These are phyloP conservation scores for Poecile montanus DNA, from an alignment of 2,797 vertebrate genomes.

Conservation along the genomic window DNA sequence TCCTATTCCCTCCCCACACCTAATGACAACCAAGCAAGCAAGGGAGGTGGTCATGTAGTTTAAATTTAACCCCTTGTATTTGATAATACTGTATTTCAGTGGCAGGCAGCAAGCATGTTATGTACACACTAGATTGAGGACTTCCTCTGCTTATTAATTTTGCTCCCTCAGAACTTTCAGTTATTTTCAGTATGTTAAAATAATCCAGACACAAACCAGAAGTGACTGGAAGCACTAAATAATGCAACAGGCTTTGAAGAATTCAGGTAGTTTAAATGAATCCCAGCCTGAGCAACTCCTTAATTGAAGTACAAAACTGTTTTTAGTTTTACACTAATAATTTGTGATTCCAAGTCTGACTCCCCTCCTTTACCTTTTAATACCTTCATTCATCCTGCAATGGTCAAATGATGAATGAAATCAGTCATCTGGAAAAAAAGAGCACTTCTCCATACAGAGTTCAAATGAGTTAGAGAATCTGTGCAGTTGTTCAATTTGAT, in stretches of 20 bases:
- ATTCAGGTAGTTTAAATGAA: conserved; percentile 3
- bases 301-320: background rate
- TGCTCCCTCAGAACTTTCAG: conserved; percentile 5
- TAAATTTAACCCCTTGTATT: conserved; percentile 39
- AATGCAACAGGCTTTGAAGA: background rate
- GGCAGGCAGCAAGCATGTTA: background rate
- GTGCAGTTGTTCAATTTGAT: conserved; percentile 18
- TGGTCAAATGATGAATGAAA: conserved; percentile 43
- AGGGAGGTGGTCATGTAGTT: background rate
- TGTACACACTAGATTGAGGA: background rate
- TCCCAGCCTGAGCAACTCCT: background rate
- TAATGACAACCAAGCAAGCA: conserved; percentile 15
- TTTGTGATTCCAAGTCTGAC: background rate
- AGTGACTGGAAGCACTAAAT: conserved; percentile 29
- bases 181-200: conserved; percentile 31
- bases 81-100: background rate
- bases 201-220: conserved; percentile 23
- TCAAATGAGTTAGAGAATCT: background rate
- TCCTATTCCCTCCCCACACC: conserved; percentile 37
- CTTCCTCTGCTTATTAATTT: conserved; percentile 48
- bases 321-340: background rate
- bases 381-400: conserved; percentile 29
- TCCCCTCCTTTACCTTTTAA: background rate
- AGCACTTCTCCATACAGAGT: background rate
- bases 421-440: background rate